These are phyloP conservation scores for Amyelois transitella DNA, from an alignment of 1,140 invertebrate genomes.

Conservation along the genomic window DNA sequence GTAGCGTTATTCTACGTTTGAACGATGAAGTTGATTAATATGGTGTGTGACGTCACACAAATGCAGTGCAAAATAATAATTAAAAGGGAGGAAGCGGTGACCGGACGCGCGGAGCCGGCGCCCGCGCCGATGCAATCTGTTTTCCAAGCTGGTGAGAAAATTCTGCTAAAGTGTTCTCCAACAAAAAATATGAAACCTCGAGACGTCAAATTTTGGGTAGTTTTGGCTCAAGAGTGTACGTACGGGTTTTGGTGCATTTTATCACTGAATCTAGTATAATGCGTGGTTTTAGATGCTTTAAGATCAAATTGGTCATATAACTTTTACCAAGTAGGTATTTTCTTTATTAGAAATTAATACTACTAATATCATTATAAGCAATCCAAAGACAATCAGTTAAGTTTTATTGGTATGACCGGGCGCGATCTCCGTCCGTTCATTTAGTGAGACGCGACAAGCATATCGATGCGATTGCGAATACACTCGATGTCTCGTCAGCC, in stretches of 20 bases:
- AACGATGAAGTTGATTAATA: background rate
- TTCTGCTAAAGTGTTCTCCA: too few relatives aligned
- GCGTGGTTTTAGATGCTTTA: too few relatives aligned
- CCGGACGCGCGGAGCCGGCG: constrained; percentile 57
- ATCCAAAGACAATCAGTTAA: constrained; percentile 13
- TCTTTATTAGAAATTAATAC: background rate
- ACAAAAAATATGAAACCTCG: too few relatives aligned
- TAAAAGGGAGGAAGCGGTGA: constrained; percentile 59
- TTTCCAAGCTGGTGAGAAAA: constrained; percentile 45
- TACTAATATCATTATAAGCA: too few relatives aligned
- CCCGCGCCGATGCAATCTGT: constrained; percentile 60
- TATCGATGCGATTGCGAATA: constrained; percentile 56
- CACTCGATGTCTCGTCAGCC: constrained; percentile 46
- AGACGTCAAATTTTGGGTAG: constrained; percentile 33
- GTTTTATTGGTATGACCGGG: constrained; percentile 56
- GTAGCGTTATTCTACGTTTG: background rate
- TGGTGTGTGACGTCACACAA: constrained; percentile 13
- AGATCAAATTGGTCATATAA: too few relatives aligned
- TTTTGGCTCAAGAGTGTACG: too few relatives aligned
- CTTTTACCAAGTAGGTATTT: too few relatives aligned
- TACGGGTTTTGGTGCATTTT: too few relatives aligned
- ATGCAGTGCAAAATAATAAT: constrained; percentile 54
- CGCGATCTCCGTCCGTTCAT: constrained; percentile 65
- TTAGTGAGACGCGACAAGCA: constrained; percentile 66
- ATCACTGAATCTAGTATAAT: too few relatives aligned